Base-by-base conservation (phyloP, 2,113 vertebrate genomes). In the Otus sunia region DNA sequence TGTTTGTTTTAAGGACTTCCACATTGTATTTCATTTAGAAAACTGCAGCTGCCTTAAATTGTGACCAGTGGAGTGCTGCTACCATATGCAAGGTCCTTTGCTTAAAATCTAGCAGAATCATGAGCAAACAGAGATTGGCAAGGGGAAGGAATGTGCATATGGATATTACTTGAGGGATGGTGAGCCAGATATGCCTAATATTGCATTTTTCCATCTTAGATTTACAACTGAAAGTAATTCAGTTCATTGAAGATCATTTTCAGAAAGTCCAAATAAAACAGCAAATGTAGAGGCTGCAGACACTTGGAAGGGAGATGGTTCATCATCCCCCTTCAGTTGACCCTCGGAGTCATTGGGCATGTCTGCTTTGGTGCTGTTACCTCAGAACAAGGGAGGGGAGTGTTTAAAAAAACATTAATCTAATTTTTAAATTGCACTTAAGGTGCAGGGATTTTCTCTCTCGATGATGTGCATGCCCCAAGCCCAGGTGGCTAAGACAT, bases 1-100 rank as follows among this genome's bases (percentile, higher is more conserved):
- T 73, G 45, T 87, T 91, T 95, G 39, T 81, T 91, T 95, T 88
- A 96, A 94, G 67, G 41, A 59, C 71, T 93, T 93, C 74, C 85
- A 92, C 56, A 58, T 22, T 72, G 32, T 43, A 71, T 77, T 94
- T 86, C 34, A 34, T 83, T 90, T 86, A 69, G 67, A 93, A 96
- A 88, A 37, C 82, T 76, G 43, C 90, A 94, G 82, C 78, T 96
- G 92, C 85, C 85, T 96, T 80, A 67, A 88, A 77, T 50, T 59
- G 53, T 69, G 92, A 94, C 90, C 71, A 64, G 53, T 55, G 55
- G 36, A 92, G 71, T 21, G 25, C 92, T 95, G 71, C 82, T 88
- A 52, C 85, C 81, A 90, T 78, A 66, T 86, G 82, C 88, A 83
- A 69, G 34, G 68, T 41, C 55, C 67, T 86, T 82, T 92, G 62